These are phyloP conservation scores for Megalonaias nervosa DNA, from an alignment of 1,140 invertebrate species.

Conservation along the genomic window DNA sequence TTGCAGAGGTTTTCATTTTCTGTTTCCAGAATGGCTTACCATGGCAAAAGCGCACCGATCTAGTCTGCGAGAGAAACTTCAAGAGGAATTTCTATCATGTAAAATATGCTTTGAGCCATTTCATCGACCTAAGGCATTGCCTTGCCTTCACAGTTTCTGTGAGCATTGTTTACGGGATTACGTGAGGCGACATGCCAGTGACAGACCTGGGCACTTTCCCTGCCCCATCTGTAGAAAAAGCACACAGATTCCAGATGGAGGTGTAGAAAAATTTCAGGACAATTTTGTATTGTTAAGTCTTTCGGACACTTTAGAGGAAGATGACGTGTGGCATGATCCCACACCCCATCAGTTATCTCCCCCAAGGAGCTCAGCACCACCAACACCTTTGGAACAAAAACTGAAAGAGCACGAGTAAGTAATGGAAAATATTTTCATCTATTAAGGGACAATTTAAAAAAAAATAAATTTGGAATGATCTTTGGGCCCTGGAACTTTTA, in stretches of 20 bases:
- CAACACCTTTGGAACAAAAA: conserved; percentile 58
- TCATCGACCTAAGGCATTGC: conserved; percentile 82
- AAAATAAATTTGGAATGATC: too few relatives aligned
- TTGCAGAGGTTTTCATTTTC: neutral
- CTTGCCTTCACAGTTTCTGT: conserved; percentile 94
- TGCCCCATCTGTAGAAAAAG: conserved; percentile 69
- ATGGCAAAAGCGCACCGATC: conserved; percentile 58
- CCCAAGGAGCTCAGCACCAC: conserved; percentile 56
- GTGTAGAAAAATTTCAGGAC: conserved; percentile 64
- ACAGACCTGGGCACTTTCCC: conserved; percentile 61
- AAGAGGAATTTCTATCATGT: conserved; percentile 69
- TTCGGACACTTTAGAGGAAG: conserved; percentile 62
- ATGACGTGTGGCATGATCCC: conserved; percentile 29
- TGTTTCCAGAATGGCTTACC: conserved; percentile 67
- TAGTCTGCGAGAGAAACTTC: conserved; percentile 62
- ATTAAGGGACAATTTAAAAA: too few relatives aligned
- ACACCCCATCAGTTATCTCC: conserved; percentile 45
- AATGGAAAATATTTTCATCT: too few relatives aligned
- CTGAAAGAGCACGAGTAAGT: conserved; percentile 61
- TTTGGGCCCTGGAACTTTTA: too few relatives aligned
- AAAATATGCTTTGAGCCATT: conserved; percentile 69
- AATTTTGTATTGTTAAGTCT: conserved; percentile 65
- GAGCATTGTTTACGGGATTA: conserved; percentile 81
- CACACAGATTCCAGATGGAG: conserved; percentile 57
- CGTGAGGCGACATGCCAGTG: conserved; percentile 59